phyloP scores from a whole-genome alignment of 2,797 vertebrate species.

The Xenopus petersii region DNA sequence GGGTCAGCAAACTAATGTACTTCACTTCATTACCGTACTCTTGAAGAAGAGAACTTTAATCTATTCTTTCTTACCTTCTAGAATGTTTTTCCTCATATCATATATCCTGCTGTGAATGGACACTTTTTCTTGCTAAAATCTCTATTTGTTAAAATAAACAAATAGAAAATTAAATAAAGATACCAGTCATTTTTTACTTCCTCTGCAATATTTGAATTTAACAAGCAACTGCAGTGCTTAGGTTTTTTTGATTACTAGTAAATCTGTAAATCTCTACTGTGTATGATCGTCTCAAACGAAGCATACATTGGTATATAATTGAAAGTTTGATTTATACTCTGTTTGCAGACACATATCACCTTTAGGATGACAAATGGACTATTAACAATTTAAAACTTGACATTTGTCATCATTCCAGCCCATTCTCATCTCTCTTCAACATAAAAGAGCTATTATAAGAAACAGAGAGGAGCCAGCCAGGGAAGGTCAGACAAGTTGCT shows the following conservation, averaged over 20 bases:
- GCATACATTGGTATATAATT: constrained; percentile 49
- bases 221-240: constrained; percentile 18
- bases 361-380: constrained; percentile 50
- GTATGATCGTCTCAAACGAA: constrained; percentile 44
- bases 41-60: too few relatives aligned
- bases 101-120: too few relatives aligned
- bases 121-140: too few relatives aligned
- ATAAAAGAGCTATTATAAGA: constrained; percentile 47
- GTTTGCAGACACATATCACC: constrained; percentile 49
- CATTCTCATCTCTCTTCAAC: constrained; percentile 43
- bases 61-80: too few relatives aligned
- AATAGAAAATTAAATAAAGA: too few relatives aligned
- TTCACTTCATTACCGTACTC: too few relatives aligned
- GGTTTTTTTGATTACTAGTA: constrained; percentile 12
- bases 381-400: constrained; percentile 51
- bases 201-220: constrained; percentile 22
- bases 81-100: too few relatives aligned
- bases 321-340: constrained; percentile 49
- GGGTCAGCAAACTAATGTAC: too few relatives aligned
- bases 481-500: constrained; percentile 48
- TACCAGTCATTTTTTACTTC: neutral
- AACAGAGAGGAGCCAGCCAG: constrained; percentile 44
- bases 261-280: constrained; percentile 24
- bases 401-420: constrained; percentile 48
- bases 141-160: too few relatives aligned